Evolutionary conservation across 2,888 invertebrate genomes (phyloP).

Genomic region (Spodoptera exigua): DNA sequence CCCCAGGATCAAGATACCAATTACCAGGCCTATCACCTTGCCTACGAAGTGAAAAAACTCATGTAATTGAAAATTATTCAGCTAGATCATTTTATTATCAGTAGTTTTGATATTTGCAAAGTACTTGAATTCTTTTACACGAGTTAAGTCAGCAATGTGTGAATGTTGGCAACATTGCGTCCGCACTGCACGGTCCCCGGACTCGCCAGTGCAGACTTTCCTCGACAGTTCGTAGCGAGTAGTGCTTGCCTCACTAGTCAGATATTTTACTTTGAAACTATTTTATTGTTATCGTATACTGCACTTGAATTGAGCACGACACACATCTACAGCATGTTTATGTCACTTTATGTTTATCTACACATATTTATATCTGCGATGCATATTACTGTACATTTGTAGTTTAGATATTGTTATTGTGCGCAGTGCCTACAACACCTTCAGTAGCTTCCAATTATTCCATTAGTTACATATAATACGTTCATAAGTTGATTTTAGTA

Average conservation of each 20-base stretch:
- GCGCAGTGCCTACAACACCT: constrained; percentile 20
- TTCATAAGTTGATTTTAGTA: constrained; percentile 11
- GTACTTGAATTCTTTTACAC: constrained; percentile 60
- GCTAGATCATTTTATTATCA: constrained; percentile 77
- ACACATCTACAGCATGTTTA: constrained; percentile 55
- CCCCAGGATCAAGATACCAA: constrained; percentile 96
- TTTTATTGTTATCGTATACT: constrained; percentile 56
- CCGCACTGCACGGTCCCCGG: constrained; percentile 29
- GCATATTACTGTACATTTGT: constrained; percentile 43
- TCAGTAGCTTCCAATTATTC: constrained; percentile 24
- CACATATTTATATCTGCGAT: constrained; percentile 32
- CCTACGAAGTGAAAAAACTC: constrained; percentile 99
- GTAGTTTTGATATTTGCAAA: constrained; percentile 73
- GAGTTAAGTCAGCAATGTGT: constrained; percentile 65
- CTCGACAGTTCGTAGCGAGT: constrained; percentile 65
- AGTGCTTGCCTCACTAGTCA: constrained; percentile 72
- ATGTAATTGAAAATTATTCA: constrained; percentile 93
- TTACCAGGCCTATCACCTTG: constrained; percentile 99
- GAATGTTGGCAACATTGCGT: constrained; percentile 50
- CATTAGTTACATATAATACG: constrained; percentile 22
- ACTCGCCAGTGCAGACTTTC: constrained; percentile 60
- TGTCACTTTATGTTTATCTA: constrained; percentile 45
- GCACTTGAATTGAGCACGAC: constrained; percentile 65
- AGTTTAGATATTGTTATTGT: constrained; percentile 41
- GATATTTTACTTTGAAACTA: constrained; percentile 49